Base-by-base conservation (phyloP, 2,888 invertebrate species). In the Drosophila nigricruria region DNA sequence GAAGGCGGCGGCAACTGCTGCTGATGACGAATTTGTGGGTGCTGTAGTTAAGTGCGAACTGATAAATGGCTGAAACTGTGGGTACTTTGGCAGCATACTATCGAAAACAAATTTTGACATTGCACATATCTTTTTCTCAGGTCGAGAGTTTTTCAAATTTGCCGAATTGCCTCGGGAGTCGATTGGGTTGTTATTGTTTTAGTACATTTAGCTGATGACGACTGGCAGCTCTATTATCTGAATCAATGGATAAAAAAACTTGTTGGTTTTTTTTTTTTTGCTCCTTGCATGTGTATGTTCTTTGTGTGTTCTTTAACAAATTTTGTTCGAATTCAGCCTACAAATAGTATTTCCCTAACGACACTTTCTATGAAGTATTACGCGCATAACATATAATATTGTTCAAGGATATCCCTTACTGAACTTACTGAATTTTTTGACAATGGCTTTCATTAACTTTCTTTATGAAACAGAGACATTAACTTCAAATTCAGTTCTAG, bases 81-180 rank as follows among this genome's bases (percentile, higher is more conserved):
- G 97, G 95, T 98, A 98, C 95, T 98, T 98, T 92, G 97, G 97
- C 94, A 98, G 96, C 97, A 98, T 97, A 95, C 97, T 97, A 97
- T 98, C 97, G 95, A 98, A 97, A 95, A 97, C 97, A 95, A 97
- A 98, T 96, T 97, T 98, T 95, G 97, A 97, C 97, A 98, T 98
- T 95, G 96, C 96, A 94, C 94, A 93, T 93, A 92, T 85, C 89
- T 91, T 90, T 84, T 32, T 30, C 88, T 90, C 87, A 75, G 75
- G 75, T 85, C 88, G 85, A 84, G 89, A 75, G 78, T 1, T 25
- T 3, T 20, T 32, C 34, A 23, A 52, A 14, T 49, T 65, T 69
- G 72, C 72, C 83, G 81, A 82, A 57, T 84, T 62, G 68, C 73
- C 50, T 77, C 73, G 69, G 57, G 49, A 57, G 18, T 64, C 38